Evolutionary conservation across 1,140 invertebrate genomes (phyloP).

Genomic region (Liolophura sinensis): DNA sequence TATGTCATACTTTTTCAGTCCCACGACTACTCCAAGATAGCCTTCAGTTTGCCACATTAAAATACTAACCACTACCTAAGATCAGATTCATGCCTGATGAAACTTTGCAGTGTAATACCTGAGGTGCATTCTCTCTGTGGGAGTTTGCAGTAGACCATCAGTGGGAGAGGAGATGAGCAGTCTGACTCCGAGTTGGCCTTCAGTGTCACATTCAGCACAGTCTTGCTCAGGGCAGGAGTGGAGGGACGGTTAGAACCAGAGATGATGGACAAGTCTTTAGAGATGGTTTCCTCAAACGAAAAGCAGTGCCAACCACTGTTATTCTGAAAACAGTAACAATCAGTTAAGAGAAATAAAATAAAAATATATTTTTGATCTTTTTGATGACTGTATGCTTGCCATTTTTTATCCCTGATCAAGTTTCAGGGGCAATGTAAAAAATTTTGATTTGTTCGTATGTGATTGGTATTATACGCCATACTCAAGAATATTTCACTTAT

Average conservation of each 20-base stretch:
- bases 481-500: no score
- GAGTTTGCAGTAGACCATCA: slow-evolving; percentile 30
- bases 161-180: slow-evolving; percentile 11
- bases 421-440: no score
- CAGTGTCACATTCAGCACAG: slow-evolving; percentile 23
- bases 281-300: slow-evolving; percentile 25
- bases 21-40: no score
- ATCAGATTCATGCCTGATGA: not conserved
- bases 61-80: no score
- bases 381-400: no score
- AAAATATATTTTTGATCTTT: not conserved
- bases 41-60: no score
- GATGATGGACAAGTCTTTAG: slow-evolving; percentile 28
- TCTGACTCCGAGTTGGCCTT: slow-evolving; percentile 14
- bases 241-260: slow-evolving; percentile 25
- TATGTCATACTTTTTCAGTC: no score
- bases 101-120: slow-evolving; percentile 12
- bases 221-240: slow-evolving; percentile 24
- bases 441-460: no score
- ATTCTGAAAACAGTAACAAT: slow-evolving; percentile 16
- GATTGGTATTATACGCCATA: no score
- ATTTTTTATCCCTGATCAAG: no score
- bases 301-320: slow-evolving; percentile 35
- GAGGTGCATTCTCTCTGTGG: slow-evolving; percentile 23
- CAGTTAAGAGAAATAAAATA: not conserved